Evolutionary conservation across 1,140 invertebrate genomes (phyloP).

Genomic region (Polypedilum vanderplanki): DNA sequence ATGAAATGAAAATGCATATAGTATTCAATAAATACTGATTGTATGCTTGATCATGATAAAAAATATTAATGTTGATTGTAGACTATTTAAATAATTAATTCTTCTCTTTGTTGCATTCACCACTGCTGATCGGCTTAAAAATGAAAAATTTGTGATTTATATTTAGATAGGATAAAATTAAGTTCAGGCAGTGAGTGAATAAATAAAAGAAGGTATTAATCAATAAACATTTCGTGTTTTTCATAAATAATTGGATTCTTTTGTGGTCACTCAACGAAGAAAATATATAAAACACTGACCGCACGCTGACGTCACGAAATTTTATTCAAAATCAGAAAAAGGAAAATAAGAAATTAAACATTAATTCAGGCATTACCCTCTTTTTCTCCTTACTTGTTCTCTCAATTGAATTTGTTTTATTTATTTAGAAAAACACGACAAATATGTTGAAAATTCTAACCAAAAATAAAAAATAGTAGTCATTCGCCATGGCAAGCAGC

Average conservation of each 20-base stretch:
- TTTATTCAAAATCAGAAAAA: neutral
- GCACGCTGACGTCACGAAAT: neutral
- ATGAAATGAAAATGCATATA: neutral
- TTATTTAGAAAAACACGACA: neutral
- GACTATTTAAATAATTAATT: no score
- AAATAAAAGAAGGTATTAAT: neutral
- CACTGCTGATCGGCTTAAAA: neutral
- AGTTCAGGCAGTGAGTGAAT: neutral
- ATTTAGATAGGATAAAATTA: no score
- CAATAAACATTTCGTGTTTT: neutral
- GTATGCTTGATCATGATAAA: no score
- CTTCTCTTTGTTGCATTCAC: neutral
- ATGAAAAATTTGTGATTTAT: neutral
- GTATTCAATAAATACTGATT: no score
- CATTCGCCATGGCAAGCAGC: neutral
- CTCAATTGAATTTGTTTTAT: neutral
- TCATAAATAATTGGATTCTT: neutral
- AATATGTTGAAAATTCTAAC: neutral
- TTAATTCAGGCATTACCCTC: constrained; percentile 15
- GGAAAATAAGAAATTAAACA: neutral
- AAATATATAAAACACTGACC: neutral
- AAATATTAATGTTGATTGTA: no score
- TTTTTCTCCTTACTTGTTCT: no score
- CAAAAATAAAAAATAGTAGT: neutral
- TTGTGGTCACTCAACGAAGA: neutral